phyloP scores from a whole-genome alignment of 1,140 invertebrate genomes.

The Bilobella aurantiaca region DNA sequence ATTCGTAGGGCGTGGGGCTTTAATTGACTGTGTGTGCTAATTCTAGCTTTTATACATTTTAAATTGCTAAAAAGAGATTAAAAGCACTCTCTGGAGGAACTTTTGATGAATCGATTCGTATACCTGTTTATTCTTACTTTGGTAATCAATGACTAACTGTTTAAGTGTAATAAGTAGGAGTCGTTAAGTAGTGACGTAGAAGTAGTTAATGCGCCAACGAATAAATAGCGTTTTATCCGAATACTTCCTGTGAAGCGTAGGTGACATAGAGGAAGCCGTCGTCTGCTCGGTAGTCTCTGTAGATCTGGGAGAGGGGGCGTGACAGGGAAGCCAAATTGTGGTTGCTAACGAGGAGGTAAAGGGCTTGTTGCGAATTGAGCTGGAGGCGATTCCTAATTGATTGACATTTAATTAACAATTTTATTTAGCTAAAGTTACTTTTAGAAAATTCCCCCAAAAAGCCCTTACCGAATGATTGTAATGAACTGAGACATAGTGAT shows the following conservation, averaged over 20 bases:
- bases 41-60: no score
- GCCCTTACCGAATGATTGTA: constrained; percentile 55
- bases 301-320: constrained; percentile 65
- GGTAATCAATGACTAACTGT: no score
- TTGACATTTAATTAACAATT: not conserved
- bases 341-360: constrained; percentile 72
- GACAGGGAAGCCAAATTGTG: constrained; percentile 67
- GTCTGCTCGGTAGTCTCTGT: constrained; percentile 58
- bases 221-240: no score
- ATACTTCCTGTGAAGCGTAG: constrained; percentile 78
- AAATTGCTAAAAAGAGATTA: no score
- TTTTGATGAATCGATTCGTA: no score
- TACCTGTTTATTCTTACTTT: no score
- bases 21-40: no score
- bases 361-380: constrained; percentile 48
- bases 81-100: no score
- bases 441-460: constrained; percentile 11
- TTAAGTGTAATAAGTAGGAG: no score
- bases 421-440: constrained; percentile 7
- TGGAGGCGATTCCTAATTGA: constrained; percentile 32
- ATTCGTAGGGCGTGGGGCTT: no score
- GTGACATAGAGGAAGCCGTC: constrained; percentile 78
- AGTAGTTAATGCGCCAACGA: no score
- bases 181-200: no score
- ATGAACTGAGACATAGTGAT: constrained; percentile 68